phyloP scores from a whole-genome alignment of 2,888 invertebrate genomes.

The Chymomyza procnemis region DNA sequence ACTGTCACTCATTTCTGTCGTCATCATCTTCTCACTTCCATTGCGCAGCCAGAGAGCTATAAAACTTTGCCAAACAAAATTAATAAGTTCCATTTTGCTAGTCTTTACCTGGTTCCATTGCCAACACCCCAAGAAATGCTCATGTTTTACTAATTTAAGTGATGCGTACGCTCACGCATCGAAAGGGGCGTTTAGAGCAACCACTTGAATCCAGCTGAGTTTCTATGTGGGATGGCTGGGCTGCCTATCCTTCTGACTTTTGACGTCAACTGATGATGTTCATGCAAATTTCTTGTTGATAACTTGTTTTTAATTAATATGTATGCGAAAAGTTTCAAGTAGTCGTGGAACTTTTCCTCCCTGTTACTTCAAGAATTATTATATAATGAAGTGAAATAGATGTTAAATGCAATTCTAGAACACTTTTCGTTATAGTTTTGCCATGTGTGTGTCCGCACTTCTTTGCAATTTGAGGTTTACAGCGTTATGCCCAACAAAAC shows the following conservation, averaged over 20 bases:
- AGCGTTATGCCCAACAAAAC: too few species aligned
- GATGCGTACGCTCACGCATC: not conserved
- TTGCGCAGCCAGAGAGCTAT: not conserved
- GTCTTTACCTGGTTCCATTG: not conserved
- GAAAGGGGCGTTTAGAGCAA: not conserved
- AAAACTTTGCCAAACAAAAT: constrained; percentile 5
- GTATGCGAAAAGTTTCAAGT: constrained; percentile 52
- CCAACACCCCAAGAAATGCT: not conserved
- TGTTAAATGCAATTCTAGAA: constrained; percentile 61
- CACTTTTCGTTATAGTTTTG: constrained; percentile 24
- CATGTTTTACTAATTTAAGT: not conserved
- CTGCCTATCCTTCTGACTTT: not conserved
- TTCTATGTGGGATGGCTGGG: not conserved
- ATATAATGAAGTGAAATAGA: constrained; percentile 57
- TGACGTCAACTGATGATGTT: constrained; percentile 3
- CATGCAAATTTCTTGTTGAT: constrained; percentile 41
- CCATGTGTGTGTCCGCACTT: not conserved
- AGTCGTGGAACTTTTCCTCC: not conserved
- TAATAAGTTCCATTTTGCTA: constrained; percentile 1
- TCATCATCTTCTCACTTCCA: not conserved
- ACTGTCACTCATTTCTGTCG: not conserved
- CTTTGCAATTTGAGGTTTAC: too few species aligned
- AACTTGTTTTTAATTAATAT: constrained; percentile 60
- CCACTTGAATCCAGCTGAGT: not conserved
- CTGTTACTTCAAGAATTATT: not conserved